Evolutionary conservation across 2,888 invertebrate genomes (phyloP).

Genomic region (Plusia festucae): DNA sequence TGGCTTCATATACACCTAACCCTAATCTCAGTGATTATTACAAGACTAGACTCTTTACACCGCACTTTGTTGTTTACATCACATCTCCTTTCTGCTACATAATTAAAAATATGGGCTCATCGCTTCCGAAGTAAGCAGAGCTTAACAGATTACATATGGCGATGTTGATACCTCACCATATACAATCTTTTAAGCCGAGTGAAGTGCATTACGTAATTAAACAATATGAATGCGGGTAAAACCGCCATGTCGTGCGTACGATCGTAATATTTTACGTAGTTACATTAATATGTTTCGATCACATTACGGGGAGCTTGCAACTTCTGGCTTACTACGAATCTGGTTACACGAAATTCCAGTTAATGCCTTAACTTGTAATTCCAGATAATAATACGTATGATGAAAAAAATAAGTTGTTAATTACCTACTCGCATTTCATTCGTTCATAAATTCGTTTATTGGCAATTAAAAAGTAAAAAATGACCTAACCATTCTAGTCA

Average conservation of each 20-base stretch:
- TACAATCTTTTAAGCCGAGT: conserved; percentile 42
- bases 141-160: conserved; percentile 22
- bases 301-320: not conserved
- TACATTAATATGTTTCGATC: not conserved
- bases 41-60: not conserved
- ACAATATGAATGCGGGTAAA: conserved; percentile 49
- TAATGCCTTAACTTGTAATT: not conserved
- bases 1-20: not conserved
- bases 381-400: not conserved
- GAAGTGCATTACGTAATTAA: conserved; percentile 52
- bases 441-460: too few relatives aligned
- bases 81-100: conserved; percentile 18
- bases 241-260: conserved; percentile 14
- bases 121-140: conserved; percentile 28
- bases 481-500: too few relatives aligned
- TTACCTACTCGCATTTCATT: too few relatives aligned
- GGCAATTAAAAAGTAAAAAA: too few relatives aligned
- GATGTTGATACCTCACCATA: conserved; percentile 24
- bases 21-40: not conserved
- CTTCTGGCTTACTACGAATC: not conserved
- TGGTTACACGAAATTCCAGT: not conserved
- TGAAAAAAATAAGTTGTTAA: too few relatives aligned
- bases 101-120: conserved; percentile 32
- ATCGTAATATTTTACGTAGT: conserved; percentile 5
- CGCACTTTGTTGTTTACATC: conserved; percentile 1